Conservation (phyloP, 2,888 invertebrate genomes). For the Polydrusus cervinus region DNA sequence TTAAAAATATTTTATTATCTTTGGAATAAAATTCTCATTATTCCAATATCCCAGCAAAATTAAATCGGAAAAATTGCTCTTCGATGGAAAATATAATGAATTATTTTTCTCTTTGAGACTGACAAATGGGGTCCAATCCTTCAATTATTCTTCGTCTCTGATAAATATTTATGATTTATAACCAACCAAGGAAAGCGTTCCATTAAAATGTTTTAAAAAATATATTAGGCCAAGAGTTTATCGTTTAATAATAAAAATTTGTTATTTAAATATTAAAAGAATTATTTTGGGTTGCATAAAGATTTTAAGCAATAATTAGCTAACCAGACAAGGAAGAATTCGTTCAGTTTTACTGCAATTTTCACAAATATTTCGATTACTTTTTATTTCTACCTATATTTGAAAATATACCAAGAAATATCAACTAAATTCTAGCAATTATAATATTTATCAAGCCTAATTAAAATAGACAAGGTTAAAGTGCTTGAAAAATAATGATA, state of each 20-base stretch:
- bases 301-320: no score
- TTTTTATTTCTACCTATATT: no score
- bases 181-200: background rate
- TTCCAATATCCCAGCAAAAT: slow-evolving; percentile 7
- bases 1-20: background rate
- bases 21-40: background rate
- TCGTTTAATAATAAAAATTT: background rate
- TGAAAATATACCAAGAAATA: no score
- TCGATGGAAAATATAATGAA: slow-evolving; percentile 14
- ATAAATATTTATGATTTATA: slow-evolving; percentile 19
- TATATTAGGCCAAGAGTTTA: background rate
- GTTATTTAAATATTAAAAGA: no score
- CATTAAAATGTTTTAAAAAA: background rate
- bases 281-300: no score
- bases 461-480: background rate
- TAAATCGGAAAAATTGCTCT: slow-evolving; percentile 13
- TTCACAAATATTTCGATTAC: no score
- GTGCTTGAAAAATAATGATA: background rate
- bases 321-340: no score
- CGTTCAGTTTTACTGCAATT: no score
- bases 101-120: slow-evolving; percentile 3
- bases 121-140: slow-evolving; percentile 8
- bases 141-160: slow-evolving; percentile 10
- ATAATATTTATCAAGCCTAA: background rate
- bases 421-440: no score